phyloP scores from a whole-genome alignment of 2,888 invertebrate species.

The Lacanobia oleracea region DNA sequence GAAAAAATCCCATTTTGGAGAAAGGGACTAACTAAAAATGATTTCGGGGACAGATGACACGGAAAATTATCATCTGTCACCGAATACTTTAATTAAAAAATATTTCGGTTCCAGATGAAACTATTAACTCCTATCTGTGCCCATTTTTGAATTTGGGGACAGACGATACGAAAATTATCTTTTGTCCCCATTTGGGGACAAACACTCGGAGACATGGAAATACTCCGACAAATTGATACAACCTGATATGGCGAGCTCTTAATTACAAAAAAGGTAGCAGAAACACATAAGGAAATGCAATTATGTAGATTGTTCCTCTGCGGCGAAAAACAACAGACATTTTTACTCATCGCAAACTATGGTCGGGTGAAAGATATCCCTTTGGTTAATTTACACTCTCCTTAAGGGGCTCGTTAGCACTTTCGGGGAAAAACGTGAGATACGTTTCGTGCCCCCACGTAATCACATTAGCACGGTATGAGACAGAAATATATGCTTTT shows the following conservation, averaged over 20 bases:
- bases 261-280: slow-evolving; percentile 2
- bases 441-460: slow-evolving; percentile 67
- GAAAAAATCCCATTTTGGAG: too few species aligned
- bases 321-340: slow-evolving; percentile 34
- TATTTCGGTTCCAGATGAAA: too few species aligned
- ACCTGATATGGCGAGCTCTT: not conserved
- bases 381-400: slow-evolving; percentile 71
- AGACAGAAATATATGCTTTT: slow-evolving; percentile 65
- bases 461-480: slow-evolving; percentile 73
- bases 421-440: slow-evolving; percentile 72
- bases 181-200: too few species aligned
- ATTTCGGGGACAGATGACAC: too few species aligned
- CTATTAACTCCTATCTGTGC: too few species aligned
- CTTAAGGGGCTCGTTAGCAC: slow-evolving; percentile 75
- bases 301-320: slow-evolving; percentile 33
- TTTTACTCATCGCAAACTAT: slow-evolving; percentile 54
- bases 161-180: too few species aligned
- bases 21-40: too few species aligned
- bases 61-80: too few species aligned
- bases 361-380: slow-evolving; percentile 55
- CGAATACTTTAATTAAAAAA: too few species aligned
- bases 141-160: too few species aligned
- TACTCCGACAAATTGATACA: not conserved
- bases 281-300: slow-evolving; percentile 34
- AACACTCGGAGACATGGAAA: too few species aligned